A percentile compares a stretch with the other conserved stretches of the same genome.
Evolutionary conservation across 2,888 invertebrate species (phyloP).

Genomic region (Dromius quadrimaculatus): DNA sequence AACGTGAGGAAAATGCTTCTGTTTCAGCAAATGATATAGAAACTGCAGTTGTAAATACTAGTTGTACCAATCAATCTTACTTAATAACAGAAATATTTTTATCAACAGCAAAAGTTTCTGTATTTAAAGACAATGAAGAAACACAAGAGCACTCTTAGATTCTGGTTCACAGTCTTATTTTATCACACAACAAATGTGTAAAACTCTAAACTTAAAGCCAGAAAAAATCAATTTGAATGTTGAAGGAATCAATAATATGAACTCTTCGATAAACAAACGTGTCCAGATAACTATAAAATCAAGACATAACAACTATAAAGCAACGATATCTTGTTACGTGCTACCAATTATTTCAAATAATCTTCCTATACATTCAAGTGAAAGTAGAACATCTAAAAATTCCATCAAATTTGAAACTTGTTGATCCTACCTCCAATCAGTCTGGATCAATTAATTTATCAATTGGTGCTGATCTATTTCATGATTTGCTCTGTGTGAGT

Average conservation of each 20-base stretch:
- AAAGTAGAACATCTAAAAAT: constrained; percentile 1
- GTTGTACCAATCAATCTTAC: not conserved
- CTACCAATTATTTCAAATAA: constrained; percentile 8
- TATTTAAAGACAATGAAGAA: not conserved
- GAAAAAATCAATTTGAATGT: not conserved
- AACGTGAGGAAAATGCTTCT: too few species aligned
- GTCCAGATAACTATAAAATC: constrained; percentile 4
- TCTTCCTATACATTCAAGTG: not conserved
- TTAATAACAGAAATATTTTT: not conserved
- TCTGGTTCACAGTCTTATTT: constrained; percentile 19
- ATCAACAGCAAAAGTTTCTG: constrained; percentile 11
- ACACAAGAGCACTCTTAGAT: constrained; percentile 4
- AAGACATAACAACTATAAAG: not conserved
- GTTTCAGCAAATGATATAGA: too few species aligned
- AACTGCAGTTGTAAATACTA: too few species aligned
- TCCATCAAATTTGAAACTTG: constrained; percentile 21
- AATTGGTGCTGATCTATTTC: constrained; percentile 24
- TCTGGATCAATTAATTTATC: constrained; percentile 25
- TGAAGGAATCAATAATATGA: constrained; percentile 4
- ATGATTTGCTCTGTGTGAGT: constrained; percentile 5
- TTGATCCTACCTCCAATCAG: constrained; percentile 25
- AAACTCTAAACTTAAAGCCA: not conserved
- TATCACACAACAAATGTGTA: not conserved
- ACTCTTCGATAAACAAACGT: not conserved
- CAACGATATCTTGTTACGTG: not conserved